These are phyloP conservation scores for Hucho hucho DNA, from an alignment of 2,113 vertebrate genomes.

Conservation along the genomic window DNA sequence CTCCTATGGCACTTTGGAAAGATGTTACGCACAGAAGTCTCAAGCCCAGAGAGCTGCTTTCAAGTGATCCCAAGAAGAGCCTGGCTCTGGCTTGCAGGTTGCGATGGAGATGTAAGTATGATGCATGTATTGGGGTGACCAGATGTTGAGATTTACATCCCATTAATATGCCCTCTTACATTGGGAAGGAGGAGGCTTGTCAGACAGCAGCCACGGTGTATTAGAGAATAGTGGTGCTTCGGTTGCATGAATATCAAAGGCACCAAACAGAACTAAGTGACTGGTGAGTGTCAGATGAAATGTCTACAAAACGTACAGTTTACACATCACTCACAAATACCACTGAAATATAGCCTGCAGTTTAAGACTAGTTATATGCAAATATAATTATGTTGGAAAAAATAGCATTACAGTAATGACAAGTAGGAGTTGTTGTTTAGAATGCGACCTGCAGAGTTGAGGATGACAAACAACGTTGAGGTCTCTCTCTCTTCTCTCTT, in stretches of 20 bases:
- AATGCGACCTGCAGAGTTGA: no score
- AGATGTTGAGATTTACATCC: constrained; percentile 46
- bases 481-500: not conserved
- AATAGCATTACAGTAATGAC: no score
- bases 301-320: not conserved
- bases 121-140: constrained; percentile 17
- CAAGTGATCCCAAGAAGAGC: constrained; percentile 5
- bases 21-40: constrained; percentile 25
- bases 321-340: not conserved
- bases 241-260: constrained; percentile 15
- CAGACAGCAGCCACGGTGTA: constrained; percentile 18
- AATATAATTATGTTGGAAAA: no score
- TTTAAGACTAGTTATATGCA: no score
- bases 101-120: constrained; percentile 14
- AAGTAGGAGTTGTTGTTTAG: no score
- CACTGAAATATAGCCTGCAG: no score
- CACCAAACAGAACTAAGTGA: constrained; percentile 10
- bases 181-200: constrained; percentile 33
- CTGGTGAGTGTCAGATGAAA: constrained; percentile 5
- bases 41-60: constrained; percentile 21
- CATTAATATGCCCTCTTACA: constrained; percentile 34
- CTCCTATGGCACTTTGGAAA: constrained; percentile 42
- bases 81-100: constrained; percentile 28
- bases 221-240: not conserved
- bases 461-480: not conserved